phyloP scores from a whole-genome alignment of 2,797 vertebrate species.

The Podargus strigoides region DNA sequence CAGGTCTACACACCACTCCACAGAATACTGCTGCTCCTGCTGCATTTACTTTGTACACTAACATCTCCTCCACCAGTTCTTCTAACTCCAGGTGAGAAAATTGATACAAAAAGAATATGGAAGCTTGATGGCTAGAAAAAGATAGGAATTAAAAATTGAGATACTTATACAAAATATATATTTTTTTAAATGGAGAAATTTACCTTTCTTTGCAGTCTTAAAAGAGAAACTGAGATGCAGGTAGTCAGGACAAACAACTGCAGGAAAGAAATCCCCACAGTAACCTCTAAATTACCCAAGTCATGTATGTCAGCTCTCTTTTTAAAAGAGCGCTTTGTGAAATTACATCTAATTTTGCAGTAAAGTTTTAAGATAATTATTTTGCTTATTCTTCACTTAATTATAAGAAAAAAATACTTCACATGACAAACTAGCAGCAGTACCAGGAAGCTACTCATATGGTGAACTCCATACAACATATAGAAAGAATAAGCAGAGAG shows the following conservation, averaged over 20 bases:
- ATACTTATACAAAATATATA: neutral
- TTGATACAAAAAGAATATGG: neutral
- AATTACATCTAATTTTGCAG: neutral
- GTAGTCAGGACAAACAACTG: neutral
- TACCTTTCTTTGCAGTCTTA: neutral
- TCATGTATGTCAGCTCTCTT: neutral
- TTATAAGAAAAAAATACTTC: neutral
- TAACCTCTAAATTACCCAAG: neutral
- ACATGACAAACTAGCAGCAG: neutral
- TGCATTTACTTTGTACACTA: neutral
- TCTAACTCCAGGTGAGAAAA: neutral
- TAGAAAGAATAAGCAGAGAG: neutral
- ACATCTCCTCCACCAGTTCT: neutral
- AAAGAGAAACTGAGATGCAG: neutral
- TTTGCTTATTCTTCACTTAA: neutral
- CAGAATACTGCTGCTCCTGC: neutral
- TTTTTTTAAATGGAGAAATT: neutral
- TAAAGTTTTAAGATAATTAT: neutral
- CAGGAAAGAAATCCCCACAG: neutral
- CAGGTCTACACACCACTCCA: neutral
- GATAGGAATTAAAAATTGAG: neutral
- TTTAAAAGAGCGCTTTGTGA: neutral
- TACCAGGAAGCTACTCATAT: neutral
- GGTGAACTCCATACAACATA: neutral
- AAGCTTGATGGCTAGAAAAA: neutral